These are phyloP conservation scores for Myotis planiceps DNA, from an alignment of 2,797 vertebrate species.

Conservation along the genomic window DNA sequence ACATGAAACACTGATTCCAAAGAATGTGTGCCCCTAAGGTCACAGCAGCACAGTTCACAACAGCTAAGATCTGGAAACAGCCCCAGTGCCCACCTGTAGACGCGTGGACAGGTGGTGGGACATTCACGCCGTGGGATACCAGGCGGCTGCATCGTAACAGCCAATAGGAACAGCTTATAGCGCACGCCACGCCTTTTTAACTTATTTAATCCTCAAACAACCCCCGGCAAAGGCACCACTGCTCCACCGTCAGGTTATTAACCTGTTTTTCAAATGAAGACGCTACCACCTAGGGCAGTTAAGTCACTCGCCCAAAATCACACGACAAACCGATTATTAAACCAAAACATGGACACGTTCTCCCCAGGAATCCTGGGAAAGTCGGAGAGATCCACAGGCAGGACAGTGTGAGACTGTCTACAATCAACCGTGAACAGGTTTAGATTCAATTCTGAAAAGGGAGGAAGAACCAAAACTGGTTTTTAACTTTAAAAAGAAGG, in stretches of 20 bases:
- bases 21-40: too few species aligned
- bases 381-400: background rate
- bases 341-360: background rate
- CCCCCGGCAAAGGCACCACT: background rate
- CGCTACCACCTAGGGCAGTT: background rate
- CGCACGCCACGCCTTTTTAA: background rate
- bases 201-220: background rate
- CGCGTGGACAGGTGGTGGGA: too few species aligned
- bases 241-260: background rate
- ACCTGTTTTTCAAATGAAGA: background rate
- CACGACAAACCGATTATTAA: background rate
- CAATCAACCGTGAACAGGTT: background rate
- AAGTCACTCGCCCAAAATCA: background rate
- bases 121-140: too few species aligned
- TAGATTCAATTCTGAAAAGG: background rate
- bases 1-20: too few species aligned
- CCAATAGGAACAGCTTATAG: background rate
- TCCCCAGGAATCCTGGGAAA: background rate
- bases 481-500: background rate
- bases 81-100: too few species aligned
- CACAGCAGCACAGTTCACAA: too few species aligned
- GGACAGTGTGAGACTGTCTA: background rate
- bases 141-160: too few species aligned
- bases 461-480: background rate
- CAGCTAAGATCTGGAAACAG: too few species aligned